Evolutionary conservation across 1,140 invertebrate genomes (phyloP), one percentile per base, ranked within the genome.

Genomic region (Drosophila guanche): DNA sequence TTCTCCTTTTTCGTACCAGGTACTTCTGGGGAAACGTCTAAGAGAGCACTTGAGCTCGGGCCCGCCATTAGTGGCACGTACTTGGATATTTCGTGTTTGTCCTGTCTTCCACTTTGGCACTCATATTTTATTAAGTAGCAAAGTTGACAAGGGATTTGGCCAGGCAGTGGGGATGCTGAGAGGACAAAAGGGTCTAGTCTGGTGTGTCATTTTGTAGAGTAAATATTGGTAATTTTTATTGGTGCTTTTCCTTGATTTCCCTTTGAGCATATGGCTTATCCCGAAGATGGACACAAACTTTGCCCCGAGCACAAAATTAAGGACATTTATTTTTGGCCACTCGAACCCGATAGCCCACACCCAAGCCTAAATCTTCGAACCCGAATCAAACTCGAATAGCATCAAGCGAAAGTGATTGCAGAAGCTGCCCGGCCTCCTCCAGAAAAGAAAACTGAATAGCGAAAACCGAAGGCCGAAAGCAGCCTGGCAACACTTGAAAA

Each of bases 141-240:
- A 88, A 88, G 83, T 88, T 88, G 83, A 88, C 84, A 88, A 77
- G 83, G 84, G 84, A 88, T 88, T 88, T 88, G 62, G 27, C 40
- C 46, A 20, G 54, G 45, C 25, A 27, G 47, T 4, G 33, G 10
- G 10, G 10, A 51, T 27, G 14, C 51, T 41, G 45, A 6, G 14
- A 22, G 22, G 14, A 14, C 43, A 55, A 51, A 61, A 61, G 66
- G 66, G 71, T 63, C 75, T 89, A 1, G 16, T 20, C 16, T 20
- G 16, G 16, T 20, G 0, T 20, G 84, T 90, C 80, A 85, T 90
- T 85, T 90, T 71, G 70, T 89, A 90, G 86, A 90, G 84, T 90
- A 90, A 90, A 90, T 90, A 90, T 90, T 90, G 89, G 80, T 90
- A 90, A 90, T 89, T 90, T 90, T 90, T 90, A 86, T 90, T 86